phyloP scores from a whole-genome alignment of 1,140 invertebrate species.

The Dendrolimus kikuchii region DNA sequence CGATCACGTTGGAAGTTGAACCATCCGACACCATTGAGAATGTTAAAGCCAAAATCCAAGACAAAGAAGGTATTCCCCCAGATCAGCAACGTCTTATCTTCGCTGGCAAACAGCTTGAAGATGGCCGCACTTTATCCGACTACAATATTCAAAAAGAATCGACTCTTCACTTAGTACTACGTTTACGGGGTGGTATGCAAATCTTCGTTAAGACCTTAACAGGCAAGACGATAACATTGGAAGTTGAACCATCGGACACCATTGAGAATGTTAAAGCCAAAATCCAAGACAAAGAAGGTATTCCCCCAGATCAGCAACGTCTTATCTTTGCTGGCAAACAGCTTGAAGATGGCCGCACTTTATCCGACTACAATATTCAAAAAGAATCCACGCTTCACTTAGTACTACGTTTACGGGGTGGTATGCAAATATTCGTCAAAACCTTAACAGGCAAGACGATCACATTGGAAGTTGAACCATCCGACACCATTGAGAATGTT shows the following conservation, averaged over 20 bases:
- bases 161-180: conserved; percentile 3
- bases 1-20: conserved; percentile 6
- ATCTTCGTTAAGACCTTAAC: conserved; percentile 14
- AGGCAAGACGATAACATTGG: conserved; percentile 10
- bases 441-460: conserved; percentile 11
- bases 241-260: conserved; percentile 10
- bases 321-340: conserved; percentile 11
- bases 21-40: conserved; percentile 12
- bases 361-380: conserved; percentile 12
- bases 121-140: conserved; percentile 6
- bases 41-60: conserved; percentile 12
- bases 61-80: conserved; percentile 11
- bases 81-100: conserved; percentile 13
- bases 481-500: conserved; percentile 11
- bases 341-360: conserved; percentile 8
- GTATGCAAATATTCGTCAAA: conserved; percentile 13
- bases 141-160: conserved; percentile 13
- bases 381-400: conserved; percentile 8
- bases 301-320: conserved; percentile 10
- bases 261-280: conserved; percentile 14
- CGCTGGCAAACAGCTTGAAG: conserved; percentile 9
- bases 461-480: conserved; percentile 9
- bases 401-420: conserved; percentile 5
- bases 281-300: conserved; percentile 12
- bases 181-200: conserved; percentile 17